These are phyloP conservation scores for Pollenia amentaria DNA, from an alignment of 2,888 invertebrate species.

Conservation along the genomic window DNA sequence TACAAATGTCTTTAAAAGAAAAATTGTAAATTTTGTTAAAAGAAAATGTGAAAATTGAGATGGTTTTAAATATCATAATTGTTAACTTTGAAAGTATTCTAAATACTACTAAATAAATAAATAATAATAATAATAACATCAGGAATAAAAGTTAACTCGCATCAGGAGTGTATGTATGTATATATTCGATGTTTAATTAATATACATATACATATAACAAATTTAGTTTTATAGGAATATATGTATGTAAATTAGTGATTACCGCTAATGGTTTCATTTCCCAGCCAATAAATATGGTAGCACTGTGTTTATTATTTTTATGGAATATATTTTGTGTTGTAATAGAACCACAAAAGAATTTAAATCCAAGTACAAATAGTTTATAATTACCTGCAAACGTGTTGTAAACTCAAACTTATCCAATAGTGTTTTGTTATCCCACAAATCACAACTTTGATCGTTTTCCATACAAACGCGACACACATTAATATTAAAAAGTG, in stretches of 20 bases:
- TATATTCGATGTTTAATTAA: too few relatives aligned
- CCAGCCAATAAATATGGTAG: slow-evolving; percentile 31
- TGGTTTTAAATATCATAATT: too few relatives aligned
- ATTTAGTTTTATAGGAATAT: not conserved
- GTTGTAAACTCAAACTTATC: slow-evolving; percentile 80
- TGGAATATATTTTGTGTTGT: slow-evolving; percentile 42
- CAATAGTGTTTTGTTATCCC: slow-evolving; percentile 73
- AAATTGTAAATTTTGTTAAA: too few relatives aligned
- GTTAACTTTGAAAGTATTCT: too few relatives aligned
- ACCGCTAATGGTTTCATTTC: too few relatives aligned
- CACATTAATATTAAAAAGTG: slow-evolving; percentile 79
- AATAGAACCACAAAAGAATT: slow-evolving; percentile 50
- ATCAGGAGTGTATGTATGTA: too few relatives aligned
- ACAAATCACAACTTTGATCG: slow-evolving; percentile 76
- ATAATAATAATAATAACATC: too few relatives aligned
- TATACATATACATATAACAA: too few relatives aligned
- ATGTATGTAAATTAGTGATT: not conserved
- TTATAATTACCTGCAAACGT: slow-evolving; percentile 77
- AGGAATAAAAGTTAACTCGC: too few relatives aligned
- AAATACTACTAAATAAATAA: too few relatives aligned
- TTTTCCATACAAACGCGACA: slow-evolving; percentile 81
- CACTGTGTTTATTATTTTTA: not conserved
- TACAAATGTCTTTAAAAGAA: too few relatives aligned
- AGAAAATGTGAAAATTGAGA: too few relatives aligned
- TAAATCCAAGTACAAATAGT: slow-evolving; percentile 46